Evolutionary conservation across 1,140 invertebrate genomes (phyloP), one percentile per base, ranked within the genome.

Genomic region (Colletes gigas): DNA sequence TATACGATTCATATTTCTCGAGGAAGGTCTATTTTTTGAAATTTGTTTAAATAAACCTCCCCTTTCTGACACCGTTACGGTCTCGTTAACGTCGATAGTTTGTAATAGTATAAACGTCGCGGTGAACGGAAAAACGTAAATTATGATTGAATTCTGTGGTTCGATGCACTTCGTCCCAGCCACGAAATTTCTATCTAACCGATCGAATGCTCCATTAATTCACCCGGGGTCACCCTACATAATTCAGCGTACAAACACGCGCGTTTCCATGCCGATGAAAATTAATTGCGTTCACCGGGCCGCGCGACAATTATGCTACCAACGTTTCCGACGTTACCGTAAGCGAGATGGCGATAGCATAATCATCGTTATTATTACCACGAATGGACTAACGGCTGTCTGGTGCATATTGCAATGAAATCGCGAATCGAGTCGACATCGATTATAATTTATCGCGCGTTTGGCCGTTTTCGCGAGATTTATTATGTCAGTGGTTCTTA

Each of bases 391-490:
- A 10, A 15, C 19, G 65, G 47, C 47, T 63, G 76, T 71, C 68
- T n/a, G 41, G 44, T 44, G 65, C 44, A 50, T 50, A 50, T 50
- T 66, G 65, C 65, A 12, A 1, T n/a, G 65, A 50, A 50, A 50
- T 50, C 75, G 66, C 44, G 75, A 41, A 17, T 1, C 39, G 39
- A 41, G n/a, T 44, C 15, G 39, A 78, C 70, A 71, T 39, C 80
- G 82, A 80, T 74, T 9, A 30, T 85, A 85, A 85, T 85, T 85
- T 85, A 85, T 85, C 78, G 83, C 41, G 50, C 54, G 71, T 73
- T 74, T 69, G 69, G 15, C 6, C 67, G 83, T 84, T 85, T 84
- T 67, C 78, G 82, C 59, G 78, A 44, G 62, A 81, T 85, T 78
- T 77, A 8, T 47, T 47, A 4, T 8, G 44, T 5, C 44, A 47